Evolutionary conservation across 1,140 invertebrate species (phyloP).

Genomic region (Rhopalosiphum padi): DNA sequence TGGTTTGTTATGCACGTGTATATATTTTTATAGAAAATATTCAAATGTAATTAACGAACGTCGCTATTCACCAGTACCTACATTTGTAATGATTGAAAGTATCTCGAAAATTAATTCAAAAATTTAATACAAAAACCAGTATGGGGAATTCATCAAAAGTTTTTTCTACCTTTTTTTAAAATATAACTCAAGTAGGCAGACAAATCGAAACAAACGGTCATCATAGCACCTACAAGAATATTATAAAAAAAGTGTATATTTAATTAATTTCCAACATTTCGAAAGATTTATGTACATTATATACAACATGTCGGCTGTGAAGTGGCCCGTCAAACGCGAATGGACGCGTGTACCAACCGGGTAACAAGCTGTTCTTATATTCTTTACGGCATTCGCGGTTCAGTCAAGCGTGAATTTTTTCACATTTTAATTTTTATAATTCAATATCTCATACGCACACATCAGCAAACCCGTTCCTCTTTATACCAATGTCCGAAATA

Average conservation of each 20-base stretch:
- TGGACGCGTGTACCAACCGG: not conserved
- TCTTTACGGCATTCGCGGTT: not conserved
- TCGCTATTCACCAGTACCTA: not conserved
- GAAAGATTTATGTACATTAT: not conserved
- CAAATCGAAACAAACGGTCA: not conserved
- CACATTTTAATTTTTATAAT: conserved; percentile 29
- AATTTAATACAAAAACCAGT: not conserved
- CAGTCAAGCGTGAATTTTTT: conserved; percentile 39
- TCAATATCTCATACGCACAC: conserved; percentile 33
- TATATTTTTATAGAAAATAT: not conserved
- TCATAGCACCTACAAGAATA: not conserved
- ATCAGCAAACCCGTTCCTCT: conserved; percentile 35
- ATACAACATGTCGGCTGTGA: conserved; percentile 13
- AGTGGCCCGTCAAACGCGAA: conserved; percentile 45
- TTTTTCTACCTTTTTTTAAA: not conserved
- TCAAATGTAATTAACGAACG: not conserved
- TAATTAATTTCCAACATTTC: conserved; percentile 34
- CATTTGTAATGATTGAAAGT: not conserved
- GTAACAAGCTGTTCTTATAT: conserved; percentile 28
- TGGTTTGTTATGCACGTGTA: not conserved
- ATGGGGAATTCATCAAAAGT: not conserved
- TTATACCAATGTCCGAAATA: conserved; percentile 23
- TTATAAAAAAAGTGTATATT: not conserved
- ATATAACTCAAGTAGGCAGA: not conserved
- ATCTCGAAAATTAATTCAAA: not conserved